These are phyloP conservation scores for Diadegma fenestrale DNA, from an alignment of 2,888 invertebrate species.

Conservation along the genomic window DNA sequence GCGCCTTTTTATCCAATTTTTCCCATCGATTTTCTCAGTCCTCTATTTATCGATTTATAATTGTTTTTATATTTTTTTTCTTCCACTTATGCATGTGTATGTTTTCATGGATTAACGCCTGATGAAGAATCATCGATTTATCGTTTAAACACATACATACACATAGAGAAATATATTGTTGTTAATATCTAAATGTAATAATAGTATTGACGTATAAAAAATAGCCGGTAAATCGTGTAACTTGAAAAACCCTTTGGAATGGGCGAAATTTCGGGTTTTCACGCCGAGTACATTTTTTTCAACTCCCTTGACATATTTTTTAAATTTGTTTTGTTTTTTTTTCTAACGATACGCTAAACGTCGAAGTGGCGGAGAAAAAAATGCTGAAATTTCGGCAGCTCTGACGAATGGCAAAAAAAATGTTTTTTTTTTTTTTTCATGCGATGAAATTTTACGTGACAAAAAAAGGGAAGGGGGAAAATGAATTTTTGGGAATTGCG, in stretches of 20 bases:
- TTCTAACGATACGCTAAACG: constrained; percentile 10
- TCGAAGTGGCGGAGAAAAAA: background rate
- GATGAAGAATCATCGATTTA: constrained; percentile 40
- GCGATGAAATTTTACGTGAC: background rate
- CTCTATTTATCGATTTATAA: background rate
- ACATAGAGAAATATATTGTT: constrained; percentile 54
- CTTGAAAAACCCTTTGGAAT: constrained; percentile 61
- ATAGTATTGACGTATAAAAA: constrained; percentile 76
- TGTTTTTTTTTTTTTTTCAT: no score
- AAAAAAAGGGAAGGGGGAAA: background rate
- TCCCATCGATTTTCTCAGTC: background rate
- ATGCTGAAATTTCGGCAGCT: background rate
- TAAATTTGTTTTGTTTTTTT: no score
- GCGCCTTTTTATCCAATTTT: background rate
- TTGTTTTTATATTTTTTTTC: background rate
- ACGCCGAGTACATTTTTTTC: constrained; percentile 3
- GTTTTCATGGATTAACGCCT: constrained; percentile 40
- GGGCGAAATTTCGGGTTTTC: constrained; percentile 15
- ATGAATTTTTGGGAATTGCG: background rate
- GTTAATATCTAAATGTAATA: constrained; percentile 53
- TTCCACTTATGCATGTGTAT: constrained; percentile 15
- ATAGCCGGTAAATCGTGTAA: constrained; percentile 75
- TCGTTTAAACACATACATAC: constrained; percentile 50
- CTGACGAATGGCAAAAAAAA: background rate
- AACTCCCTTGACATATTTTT: no score